phyloP scores from a whole-genome alignment of 2,113 vertebrate species.

The Eidolon helvum region DNA sequence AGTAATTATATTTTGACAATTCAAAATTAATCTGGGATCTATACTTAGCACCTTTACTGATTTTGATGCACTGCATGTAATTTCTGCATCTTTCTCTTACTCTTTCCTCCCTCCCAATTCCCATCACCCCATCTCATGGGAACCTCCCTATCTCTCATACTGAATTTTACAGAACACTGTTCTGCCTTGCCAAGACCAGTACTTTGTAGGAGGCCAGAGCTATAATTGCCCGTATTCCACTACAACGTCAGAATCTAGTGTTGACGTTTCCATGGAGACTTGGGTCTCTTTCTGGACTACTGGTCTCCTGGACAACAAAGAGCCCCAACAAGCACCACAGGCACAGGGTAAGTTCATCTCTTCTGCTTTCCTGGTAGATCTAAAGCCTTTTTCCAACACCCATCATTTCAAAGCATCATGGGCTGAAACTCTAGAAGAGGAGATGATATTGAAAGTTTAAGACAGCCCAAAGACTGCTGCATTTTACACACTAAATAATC shows the following conservation, averaged over 20 bases:
- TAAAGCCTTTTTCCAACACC: not conserved
- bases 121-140: not conserved
- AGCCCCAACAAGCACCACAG: constrained; percentile 77
- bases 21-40: not conserved
- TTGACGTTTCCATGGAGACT: constrained; percentile 93
- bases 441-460: not conserved
- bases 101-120: not conserved
- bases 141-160: not conserved
- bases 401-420: constrained; percentile 20
- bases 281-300: constrained; percentile 88
- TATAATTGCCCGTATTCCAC: constrained; percentile 81
- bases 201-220: constrained; percentile 83
- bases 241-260: constrained; percentile 84
- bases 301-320: constrained; percentile 83
- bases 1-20: not conserved
- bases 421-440: not conserved
- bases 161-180: constrained; percentile 84
- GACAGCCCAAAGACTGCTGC: not conserved
- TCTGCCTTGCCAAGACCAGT: constrained; percentile 86
- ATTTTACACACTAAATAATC: not conserved
- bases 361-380: constrained; percentile 18
- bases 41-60: not conserved
- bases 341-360: constrained; percentile 80
- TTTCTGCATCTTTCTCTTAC: constrained; percentile 38
- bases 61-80: constrained; percentile 41